A percentile compares a stretch with the other conserved stretches of the same genome.
Evolutionary conservation across 2,888 invertebrate species (phyloP).

Genomic region (Caenorhabditis afra): DNA sequence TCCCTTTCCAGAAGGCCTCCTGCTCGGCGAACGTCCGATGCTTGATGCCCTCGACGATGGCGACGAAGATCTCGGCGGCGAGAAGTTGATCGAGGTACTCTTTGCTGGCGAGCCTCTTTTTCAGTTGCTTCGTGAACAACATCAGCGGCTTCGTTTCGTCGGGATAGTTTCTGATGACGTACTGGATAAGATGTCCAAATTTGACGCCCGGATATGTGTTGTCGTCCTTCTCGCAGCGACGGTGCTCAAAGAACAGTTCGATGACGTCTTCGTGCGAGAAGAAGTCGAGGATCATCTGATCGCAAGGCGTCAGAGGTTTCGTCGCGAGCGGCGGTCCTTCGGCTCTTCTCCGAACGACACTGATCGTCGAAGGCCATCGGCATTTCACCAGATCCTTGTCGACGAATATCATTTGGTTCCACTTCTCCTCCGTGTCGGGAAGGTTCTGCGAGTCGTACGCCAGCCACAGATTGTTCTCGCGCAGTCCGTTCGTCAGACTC

Average conservation of each 20-base stretch:
- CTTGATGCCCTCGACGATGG: constrained; percentile 58
- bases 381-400: constrained; percentile 58
- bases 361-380: constrained; percentile 56
- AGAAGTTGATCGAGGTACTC: constrained; percentile 56
- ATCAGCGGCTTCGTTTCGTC: constrained; percentile 42
- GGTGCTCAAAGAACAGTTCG: constrained; percentile 9
- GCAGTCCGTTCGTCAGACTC: constrained; percentile 32
- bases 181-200: constrained; percentile 37
- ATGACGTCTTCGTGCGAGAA: constrained; percentile 23
- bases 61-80: constrained; percentile 65
- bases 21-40: constrained; percentile 57
- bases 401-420: constrained; percentile 62
- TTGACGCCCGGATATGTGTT: not conserved
- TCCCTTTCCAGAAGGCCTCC: constrained; percentile 57
- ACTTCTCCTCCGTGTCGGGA: constrained; percentile 63
- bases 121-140: constrained; percentile 34
- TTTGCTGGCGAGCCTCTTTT: constrained; percentile 34
- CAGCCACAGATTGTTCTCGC: constrained; percentile 56
- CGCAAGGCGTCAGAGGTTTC: constrained; percentile 17
- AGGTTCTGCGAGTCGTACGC: constrained; percentile 66
- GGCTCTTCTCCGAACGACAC: constrained; percentile 34
- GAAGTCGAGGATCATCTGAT: constrained; percentile 35
- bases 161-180: constrained; percentile 65
- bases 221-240: constrained; percentile 34
- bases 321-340: constrained; percentile 31